Conservation (phyloP, 2,888 invertebrate species). For the Netelia virgata region DNA sequence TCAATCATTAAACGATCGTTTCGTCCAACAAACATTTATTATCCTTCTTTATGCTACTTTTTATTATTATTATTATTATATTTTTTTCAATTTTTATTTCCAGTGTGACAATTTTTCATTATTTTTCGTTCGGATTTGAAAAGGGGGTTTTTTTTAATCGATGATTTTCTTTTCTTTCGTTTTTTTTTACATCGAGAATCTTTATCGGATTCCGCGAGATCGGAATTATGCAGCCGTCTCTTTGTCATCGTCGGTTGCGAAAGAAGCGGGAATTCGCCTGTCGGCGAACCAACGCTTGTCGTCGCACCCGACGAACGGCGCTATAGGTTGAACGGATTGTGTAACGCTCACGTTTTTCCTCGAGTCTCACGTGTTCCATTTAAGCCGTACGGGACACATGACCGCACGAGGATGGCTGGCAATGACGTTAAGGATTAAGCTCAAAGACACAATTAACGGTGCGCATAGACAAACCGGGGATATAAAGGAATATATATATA, state of each 20-base stretch:
- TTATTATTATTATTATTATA: neutral
- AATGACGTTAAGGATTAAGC: conserved; percentile 15
- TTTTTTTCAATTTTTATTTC: no score
- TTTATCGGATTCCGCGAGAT: neutral
- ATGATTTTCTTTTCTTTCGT: no score
- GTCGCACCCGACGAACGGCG: no score
- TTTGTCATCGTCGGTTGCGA: neutral
- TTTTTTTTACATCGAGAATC: no score
- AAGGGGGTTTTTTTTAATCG: no score
- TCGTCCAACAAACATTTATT: conserved; percentile 17
- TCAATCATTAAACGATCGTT: conserved; percentile 41
- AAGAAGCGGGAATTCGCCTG: neutral
- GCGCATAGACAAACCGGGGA: neutral
- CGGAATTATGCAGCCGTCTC: conserved; percentile 15
- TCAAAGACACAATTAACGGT: conserved; percentile 22
- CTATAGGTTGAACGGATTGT: conserved; percentile 43
- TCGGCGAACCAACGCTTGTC: no score
- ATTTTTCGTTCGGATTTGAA: no score
- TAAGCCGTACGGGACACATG: conserved; percentile 23
- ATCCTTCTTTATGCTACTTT: neutral
- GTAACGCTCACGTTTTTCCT: conserved; percentile 73
- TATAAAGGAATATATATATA: no score
- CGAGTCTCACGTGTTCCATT: conserved; percentile 72
- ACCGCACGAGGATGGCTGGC: neutral
- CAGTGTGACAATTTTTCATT: no score